A percentile compares a stretch with the other conserved stretches of the same genome.
Evolutionary conservation across 2,888 invertebrate species (phyloP).

Genomic region (Alviniconcha strummeri): DNA sequence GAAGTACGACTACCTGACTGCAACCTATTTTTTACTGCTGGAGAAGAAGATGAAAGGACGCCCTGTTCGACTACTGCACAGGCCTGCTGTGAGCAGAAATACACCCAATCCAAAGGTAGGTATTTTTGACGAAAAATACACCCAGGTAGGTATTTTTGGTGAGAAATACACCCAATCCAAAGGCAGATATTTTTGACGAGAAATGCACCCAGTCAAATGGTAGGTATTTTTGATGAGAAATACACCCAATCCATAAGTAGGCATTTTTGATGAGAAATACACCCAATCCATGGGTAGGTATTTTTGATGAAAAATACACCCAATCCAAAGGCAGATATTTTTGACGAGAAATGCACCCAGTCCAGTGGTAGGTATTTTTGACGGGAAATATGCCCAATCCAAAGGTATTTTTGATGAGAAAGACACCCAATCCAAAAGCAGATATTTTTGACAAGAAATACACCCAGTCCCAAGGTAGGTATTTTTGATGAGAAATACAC

Average conservation of each 20-base stretch:
- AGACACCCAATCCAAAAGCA: too few relatives aligned
- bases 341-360: too few relatives aligned
- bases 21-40: slow-evolving; percentile 83
- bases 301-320: slow-evolving; percentile 35
- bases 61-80: slow-evolving; percentile 69
- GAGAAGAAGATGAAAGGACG: slow-evolving; percentile 78
- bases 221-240: not conserved
- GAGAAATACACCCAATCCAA: slow-evolving; percentile 36
- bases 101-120: slow-evolving; percentile 38
- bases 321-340: slow-evolving; percentile 14
- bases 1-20: slow-evolving; percentile 83
- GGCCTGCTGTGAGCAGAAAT: slow-evolving; percentile 36
- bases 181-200: not conserved
- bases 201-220: too few relatives aligned
- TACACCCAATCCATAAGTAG: slow-evolving; percentile 35
- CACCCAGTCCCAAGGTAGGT: slow-evolving; percentile 38
- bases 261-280: too few relatives aligned
- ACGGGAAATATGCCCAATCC: too few relatives aligned
- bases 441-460: slow-evolving; percentile 27
- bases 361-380: not conserved
- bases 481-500: too few relatives aligned
- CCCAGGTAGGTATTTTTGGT: not conserved
- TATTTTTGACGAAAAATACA: too few relatives aligned
- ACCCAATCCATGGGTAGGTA: not conserved
- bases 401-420: too few relatives aligned